A percentile compares a stretch with the other conserved stretches of the same genome.
These are phyloP conservation scores for Acleris literana DNA, from an alignment of 2,888 invertebrate genomes.

Conservation along the genomic window DNA sequence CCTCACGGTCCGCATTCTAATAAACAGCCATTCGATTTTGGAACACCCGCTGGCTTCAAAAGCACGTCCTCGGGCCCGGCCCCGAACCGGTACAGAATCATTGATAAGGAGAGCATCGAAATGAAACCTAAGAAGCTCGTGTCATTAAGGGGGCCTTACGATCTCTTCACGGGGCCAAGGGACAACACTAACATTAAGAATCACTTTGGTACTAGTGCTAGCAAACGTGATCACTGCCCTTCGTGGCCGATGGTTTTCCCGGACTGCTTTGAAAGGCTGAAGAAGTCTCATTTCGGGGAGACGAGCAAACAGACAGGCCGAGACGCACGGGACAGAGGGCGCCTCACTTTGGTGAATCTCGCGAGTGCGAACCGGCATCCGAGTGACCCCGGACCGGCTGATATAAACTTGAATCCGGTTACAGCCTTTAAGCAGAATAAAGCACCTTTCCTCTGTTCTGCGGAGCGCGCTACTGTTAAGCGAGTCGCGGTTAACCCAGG, in stretches of 20 bases:
- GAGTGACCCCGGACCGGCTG: constrained; percentile 70
- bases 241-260: constrained; percentile 67
- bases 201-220: constrained; percentile 68
- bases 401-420: constrained; percentile 57
- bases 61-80: constrained; percentile 65
- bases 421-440: constrained; percentile 55
- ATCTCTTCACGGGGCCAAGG: constrained; percentile 77
- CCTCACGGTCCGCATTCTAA: constrained; percentile 66
- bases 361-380: no score
- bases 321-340: constrained; percentile 62
- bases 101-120: constrained; percentile 65
- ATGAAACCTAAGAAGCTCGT: constrained; percentile 66
- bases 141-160: constrained; percentile 70
- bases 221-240: constrained; percentile 46
- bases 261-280: constrained; percentile 62
- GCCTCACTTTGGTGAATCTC: constrained; percentile 44
- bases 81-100: constrained; percentile 64
- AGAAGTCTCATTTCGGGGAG: constrained; percentile 60
- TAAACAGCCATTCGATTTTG: constrained; percentile 63
- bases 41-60: constrained; percentile 68
- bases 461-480: constrained; percentile 58
- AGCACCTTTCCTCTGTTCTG: constrained; percentile 67
- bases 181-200: constrained; percentile 79
- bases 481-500: constrained; percentile 70
- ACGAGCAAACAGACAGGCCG: constrained; percentile 67